These are phyloP conservation scores for Tychaedon coryphoeus DNA, from an alignment of 2,113 vertebrate genomes.

Conservation along the genomic window DNA sequence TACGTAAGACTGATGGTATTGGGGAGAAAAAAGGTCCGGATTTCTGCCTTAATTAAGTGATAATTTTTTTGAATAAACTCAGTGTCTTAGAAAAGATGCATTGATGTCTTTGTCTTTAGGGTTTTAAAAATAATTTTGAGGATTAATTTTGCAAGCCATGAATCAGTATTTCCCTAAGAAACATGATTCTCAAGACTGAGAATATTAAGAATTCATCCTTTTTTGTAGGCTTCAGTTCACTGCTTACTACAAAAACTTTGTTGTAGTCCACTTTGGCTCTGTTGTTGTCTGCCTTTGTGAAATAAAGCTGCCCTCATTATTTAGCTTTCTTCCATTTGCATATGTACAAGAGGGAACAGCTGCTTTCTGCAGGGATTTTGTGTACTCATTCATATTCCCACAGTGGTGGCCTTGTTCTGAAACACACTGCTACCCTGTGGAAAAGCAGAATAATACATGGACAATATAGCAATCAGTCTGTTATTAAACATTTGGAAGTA, in stretches of 20 bases:
- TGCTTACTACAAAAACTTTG: slow-evolving; percentile 26
- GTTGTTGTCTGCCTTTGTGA: slow-evolving; percentile 29
- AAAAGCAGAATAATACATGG: slow-evolving; percentile 67
- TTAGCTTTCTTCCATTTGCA: slow-evolving; percentile 42
- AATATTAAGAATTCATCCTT: background rate
- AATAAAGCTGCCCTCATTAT: slow-evolving; percentile 46
- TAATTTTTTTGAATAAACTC: slow-evolving; percentile 31
- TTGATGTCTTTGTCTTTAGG: background rate
- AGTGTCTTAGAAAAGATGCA: slow-evolving; percentile 1
- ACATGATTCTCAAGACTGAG: background rate
- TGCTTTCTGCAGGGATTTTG: slow-evolving; percentile 62
- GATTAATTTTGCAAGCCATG: background rate
- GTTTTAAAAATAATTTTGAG: background rate
- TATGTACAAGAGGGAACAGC: slow-evolving; percentile 54
- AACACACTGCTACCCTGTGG: slow-evolving; percentile 69
- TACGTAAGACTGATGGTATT: background rate
- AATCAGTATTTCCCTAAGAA: slow-evolving; percentile 1
- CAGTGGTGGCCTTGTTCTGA: slow-evolving; percentile 63
- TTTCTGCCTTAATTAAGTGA: slow-evolving; percentile 18
- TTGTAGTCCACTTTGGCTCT: slow-evolving; percentile 15
- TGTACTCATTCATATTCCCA: slow-evolving; percentile 58
- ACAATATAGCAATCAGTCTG: background rate
- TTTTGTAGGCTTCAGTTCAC: slow-evolving; percentile 16
- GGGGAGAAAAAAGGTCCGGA: background rate
- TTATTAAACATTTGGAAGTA: slow-evolving; percentile 11